A percentile compares a stretch with the other conserved stretches of the same genome.
Conservation (phyloP, 2,113 vertebrate genomes). For the Reinhardtius hippoglossoides region DNA sequence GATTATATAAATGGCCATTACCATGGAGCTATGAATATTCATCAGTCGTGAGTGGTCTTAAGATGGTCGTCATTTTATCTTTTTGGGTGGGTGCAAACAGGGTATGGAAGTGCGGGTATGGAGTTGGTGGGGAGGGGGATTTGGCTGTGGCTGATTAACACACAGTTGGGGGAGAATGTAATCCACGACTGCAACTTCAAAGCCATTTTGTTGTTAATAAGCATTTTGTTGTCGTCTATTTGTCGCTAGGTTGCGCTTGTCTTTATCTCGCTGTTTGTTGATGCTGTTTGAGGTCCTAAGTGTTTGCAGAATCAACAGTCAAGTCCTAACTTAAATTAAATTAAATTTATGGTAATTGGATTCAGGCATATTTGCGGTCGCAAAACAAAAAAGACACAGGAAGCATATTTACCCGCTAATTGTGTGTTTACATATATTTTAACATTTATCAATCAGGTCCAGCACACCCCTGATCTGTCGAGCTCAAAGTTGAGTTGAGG, state of each 20-base stretch:
- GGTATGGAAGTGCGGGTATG: neutral
- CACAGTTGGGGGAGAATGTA: slow-evolving; percentile 49
- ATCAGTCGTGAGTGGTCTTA: slow-evolving; percentile 62
- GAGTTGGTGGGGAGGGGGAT: neutral
- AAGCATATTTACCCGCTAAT: neutral
- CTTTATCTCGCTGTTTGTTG: slow-evolving; percentile 44
- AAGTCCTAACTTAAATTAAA: slow-evolving; percentile 44
- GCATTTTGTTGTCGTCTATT: slow-evolving; percentile 60
- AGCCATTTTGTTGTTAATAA: slow-evolving; percentile 58
- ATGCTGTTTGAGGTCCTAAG: slow-evolving; percentile 44
- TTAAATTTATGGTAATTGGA: slow-evolving; percentile 57
- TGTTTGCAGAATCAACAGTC: slow-evolving; percentile 37
- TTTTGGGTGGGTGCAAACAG: slow-evolving; percentile 62
- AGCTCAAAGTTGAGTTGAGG: slow-evolving; percentile 42
- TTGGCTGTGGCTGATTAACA: slow-evolving; percentile 58
- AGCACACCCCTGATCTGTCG: slow-evolving; percentile 31
- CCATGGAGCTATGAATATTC: slow-evolving; percentile 75
- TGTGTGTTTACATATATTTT: slow-evolving; percentile 17
- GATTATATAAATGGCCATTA: slow-evolving; percentile 78
- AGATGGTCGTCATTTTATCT: slow-evolving; percentile 67
- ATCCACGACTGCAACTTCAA: slow-evolving; percentile 62
- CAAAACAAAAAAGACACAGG: slow-evolving; percentile 12
- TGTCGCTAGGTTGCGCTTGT: slow-evolving; percentile 46
- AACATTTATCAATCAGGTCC: slow-evolving; percentile 11
- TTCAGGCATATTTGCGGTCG: slow-evolving; percentile 34